Conservation (phyloP, 1,140 invertebrate genomes). For the Parasteatoda tepidariorum region DNA sequence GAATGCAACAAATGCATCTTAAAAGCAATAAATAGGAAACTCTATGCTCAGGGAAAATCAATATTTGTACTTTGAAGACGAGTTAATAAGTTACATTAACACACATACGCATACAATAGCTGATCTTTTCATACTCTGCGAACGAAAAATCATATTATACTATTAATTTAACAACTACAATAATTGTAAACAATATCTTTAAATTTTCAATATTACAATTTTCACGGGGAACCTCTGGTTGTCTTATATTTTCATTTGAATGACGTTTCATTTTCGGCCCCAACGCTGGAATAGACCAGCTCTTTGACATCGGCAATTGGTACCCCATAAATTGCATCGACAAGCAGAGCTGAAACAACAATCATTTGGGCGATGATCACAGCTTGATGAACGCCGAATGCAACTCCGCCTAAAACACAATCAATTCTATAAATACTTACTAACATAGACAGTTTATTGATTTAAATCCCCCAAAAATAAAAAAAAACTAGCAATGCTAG, state of each 20-base stretch:
- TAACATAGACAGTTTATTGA: too few relatives aligned
- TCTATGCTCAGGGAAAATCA: too few relatives aligned
- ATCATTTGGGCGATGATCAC: constrained; percentile 85
- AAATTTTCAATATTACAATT: background rate
- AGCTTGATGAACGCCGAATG: constrained; percentile 81
- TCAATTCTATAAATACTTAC: too few relatives aligned
- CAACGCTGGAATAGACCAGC: constrained; percentile 91
- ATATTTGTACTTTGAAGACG: constrained; percentile 35
- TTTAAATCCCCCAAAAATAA: too few relatives aligned
- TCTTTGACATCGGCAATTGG: constrained; percentile 88
- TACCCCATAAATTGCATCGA: constrained; percentile 90
- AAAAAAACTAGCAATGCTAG: too few relatives aligned
- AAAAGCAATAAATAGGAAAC: too few relatives aligned
- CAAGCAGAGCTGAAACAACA: constrained; percentile 88
- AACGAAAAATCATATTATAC: background rate
- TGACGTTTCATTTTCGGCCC: constrained; percentile 30
- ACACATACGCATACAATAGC: constrained; percentile 13
- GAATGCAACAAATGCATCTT: too few relatives aligned
- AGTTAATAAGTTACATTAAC: background rate
- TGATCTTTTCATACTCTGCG: background rate
- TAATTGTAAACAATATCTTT: constrained; percentile 10
- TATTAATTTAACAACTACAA: background rate
- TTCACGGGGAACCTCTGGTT: too few relatives aligned
- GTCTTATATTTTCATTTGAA: background rate
- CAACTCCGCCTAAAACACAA: constrained; percentile 91